These are phyloP conservation scores for Bembecia ichneumoniformis DNA, from an alignment of 2,888 invertebrate genomes.

Conservation along the genomic window DNA sequence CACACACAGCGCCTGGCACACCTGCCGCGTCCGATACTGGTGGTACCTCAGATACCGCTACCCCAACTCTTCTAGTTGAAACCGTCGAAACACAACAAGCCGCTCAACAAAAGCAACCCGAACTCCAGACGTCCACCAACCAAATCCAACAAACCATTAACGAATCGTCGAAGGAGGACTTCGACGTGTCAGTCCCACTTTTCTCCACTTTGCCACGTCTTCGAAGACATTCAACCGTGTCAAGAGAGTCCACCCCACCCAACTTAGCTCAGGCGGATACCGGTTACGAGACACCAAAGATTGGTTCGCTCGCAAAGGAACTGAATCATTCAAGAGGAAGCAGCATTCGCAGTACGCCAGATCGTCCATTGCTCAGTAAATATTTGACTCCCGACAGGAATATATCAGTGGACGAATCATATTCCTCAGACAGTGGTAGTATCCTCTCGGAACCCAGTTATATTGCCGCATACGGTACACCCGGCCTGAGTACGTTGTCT, in stretches of 20 bases:
- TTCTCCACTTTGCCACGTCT: constrained; percentile 47
- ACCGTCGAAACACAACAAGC: neutral
- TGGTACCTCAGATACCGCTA: neutral
- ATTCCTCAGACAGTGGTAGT: constrained; percentile 39
- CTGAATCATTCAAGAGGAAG: constrained; percentile 18
- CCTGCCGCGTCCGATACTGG: constrained; percentile 1
- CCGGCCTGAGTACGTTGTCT: constrained; percentile 14
- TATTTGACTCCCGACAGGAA: constrained; percentile 63
- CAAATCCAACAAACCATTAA: neutral
- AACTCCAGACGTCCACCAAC: constrained; percentile 4
- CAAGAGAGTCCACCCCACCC: constrained; percentile 18
- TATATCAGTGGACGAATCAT: constrained; percentile 41
- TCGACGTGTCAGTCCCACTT: constrained; percentile 22
- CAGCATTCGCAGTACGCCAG: constrained; percentile 45
- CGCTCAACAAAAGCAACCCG: constrained; percentile 24
- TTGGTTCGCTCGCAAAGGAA: constrained; percentile 11
- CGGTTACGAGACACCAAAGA: constrained; percentile 11
- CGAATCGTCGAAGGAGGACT: constrained; percentile 1
- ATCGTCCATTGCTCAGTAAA: constrained; percentile 71
- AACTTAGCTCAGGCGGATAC: constrained; percentile 10
- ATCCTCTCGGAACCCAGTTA: constrained; percentile 47
- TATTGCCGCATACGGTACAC: constrained; percentile 47
- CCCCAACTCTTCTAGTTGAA: neutral
- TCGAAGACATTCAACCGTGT: constrained; percentile 27
- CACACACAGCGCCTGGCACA: constrained; percentile 11